Evolutionary conservation across 2,888 invertebrate genomes (phyloP).

Genomic region (Choristoneura rosaceana): DNA sequence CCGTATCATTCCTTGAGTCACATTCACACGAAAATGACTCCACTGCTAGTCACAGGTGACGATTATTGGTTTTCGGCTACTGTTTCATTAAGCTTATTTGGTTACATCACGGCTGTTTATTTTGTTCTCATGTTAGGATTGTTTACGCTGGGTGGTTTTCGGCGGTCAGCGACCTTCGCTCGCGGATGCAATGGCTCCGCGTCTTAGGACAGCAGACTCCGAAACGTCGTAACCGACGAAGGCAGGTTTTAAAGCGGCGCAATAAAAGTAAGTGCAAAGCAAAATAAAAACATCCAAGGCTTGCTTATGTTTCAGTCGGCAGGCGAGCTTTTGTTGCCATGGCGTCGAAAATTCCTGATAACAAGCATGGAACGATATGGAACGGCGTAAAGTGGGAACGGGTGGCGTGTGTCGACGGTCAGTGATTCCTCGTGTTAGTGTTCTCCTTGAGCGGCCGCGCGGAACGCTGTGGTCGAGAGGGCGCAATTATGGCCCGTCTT

Average conservation of each 20-base stretch:
- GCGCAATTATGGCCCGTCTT: slow-evolving; percentile 60
- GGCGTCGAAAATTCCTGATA: slow-evolving; percentile 58
- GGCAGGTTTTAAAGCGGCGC: slow-evolving; percentile 64
- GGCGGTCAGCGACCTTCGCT: slow-evolving; percentile 80
- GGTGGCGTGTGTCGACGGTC: slow-evolving; percentile 72
- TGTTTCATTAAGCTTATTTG: slow-evolving; percentile 41
- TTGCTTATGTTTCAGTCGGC: slow-evolving; percentile 49
- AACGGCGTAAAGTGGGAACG: slow-evolving; percentile 54
- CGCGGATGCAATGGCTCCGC: slow-evolving; percentile 64
- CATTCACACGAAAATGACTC: slow-evolving; percentile 20
- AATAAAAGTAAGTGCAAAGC: slow-evolving; percentile 63
- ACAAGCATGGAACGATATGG: slow-evolving; percentile 67
- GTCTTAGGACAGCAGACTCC: slow-evolving; percentile 49
- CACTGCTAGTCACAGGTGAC: slow-evolving; percentile 20
- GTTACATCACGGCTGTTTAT: slow-evolving; percentile 46
- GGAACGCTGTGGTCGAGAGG: slow-evolving; percentile 59
- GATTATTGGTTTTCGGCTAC: slow-evolving; percentile 33
- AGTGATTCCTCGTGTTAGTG: slow-evolving; percentile 64
- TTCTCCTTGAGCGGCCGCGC: slow-evolving; percentile 72
- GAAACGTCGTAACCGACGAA: slow-evolving; percentile 59
- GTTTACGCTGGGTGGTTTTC: slow-evolving; percentile 75
- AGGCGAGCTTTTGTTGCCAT: slow-evolving; percentile 57
- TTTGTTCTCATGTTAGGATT: slow-evolving; percentile 52
- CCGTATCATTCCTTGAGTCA: slow-evolving; percentile 31
- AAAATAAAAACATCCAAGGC: slow-evolving; percentile 54